These are phyloP conservation scores for Aethes cnicana DNA, from an alignment of 2,888 invertebrate species.

Conservation along the genomic window DNA sequence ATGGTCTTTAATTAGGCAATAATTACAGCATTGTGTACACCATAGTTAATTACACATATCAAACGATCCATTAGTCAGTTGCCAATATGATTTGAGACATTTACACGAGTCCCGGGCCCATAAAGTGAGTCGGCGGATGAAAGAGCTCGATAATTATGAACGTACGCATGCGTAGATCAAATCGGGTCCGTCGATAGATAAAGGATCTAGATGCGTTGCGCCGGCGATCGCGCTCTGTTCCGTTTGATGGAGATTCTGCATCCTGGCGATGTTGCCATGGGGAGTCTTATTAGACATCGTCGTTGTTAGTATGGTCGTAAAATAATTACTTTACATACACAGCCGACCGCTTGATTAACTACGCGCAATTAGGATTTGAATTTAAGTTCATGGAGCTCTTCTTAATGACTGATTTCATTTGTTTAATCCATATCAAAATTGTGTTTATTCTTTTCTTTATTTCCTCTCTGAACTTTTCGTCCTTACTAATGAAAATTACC, in stretches of 20 bases:
- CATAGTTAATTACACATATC: slow-evolving; percentile 66
- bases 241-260: slow-evolving; percentile 35
- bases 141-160: slow-evolving; percentile 78
- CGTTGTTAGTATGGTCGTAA: no score
- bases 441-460: no score
- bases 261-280: slow-evolving; percentile 4
- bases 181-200: slow-evolving; percentile 76
- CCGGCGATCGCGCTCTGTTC: slow-evolving; percentile 53
- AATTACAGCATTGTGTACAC: slow-evolving; percentile 43
- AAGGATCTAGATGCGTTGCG: slow-evolving; percentile 70
- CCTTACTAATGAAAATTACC: slow-evolving; percentile 32
- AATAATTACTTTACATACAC: neutral
- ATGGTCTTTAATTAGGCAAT: slow-evolving; percentile 30
- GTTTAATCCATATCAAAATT: no score
- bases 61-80: slow-evolving; percentile 72
- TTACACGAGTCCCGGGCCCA: slow-evolving; percentile 69
- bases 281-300: no score
- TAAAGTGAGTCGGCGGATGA: slow-evolving; percentile 77
- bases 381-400: no score
- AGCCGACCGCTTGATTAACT: no score
- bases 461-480: no score
- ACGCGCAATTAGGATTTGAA: no score
- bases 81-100: slow-evolving; percentile 74
- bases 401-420: no score
- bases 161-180: slow-evolving; percentile 79